These are phyloP conservation scores for Chironomus riparius DNA, from an alignment of 2,888 invertebrate genomes.

Conservation along the genomic window DNA sequence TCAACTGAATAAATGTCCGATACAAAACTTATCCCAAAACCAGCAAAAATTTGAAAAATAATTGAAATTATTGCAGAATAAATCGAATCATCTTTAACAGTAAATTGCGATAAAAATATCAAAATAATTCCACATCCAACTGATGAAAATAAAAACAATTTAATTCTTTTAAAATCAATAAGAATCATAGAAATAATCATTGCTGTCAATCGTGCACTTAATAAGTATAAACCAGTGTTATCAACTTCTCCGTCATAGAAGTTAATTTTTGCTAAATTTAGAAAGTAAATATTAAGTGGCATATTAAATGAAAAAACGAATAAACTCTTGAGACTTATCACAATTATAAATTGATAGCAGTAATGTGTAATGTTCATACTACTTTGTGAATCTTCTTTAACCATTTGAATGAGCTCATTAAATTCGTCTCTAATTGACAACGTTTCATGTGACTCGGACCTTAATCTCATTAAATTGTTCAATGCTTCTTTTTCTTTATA, in stretches of 20 bases:
- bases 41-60: not conserved
- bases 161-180: slow-evolving; percentile 2
- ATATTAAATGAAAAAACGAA: slow-evolving; percentile 25
- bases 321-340: not conserved
- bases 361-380: slow-evolving; percentile 8
- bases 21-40: not conserved
- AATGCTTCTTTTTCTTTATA: slow-evolving; percentile 26
- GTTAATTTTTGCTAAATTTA: slow-evolving; percentile 12
- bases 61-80: not conserved
- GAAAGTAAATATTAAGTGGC: slow-evolving; percentile 20
- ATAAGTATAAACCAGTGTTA: not conserved
- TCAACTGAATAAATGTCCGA: slow-evolving; percentile 11
- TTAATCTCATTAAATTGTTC: slow-evolving; percentile 10
- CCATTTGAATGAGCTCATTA: slow-evolving; percentile 26
- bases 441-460: slow-evolving; percentile 27
- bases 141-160: not conserved
- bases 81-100: not conserved
- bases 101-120: not conserved
- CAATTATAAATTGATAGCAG: slow-evolving; percentile 20
- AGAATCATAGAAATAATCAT: not conserved
- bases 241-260: slow-evolving; percentile 5
- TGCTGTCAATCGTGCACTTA: not conserved
- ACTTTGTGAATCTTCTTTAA: slow-evolving; percentile 11
- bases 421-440: slow-evolving; percentile 24
- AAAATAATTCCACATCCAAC: not conserved